phyloP scores from a whole-genome alignment of 1,140 invertebrate species.

The Bradysia coprophila region DNA sequence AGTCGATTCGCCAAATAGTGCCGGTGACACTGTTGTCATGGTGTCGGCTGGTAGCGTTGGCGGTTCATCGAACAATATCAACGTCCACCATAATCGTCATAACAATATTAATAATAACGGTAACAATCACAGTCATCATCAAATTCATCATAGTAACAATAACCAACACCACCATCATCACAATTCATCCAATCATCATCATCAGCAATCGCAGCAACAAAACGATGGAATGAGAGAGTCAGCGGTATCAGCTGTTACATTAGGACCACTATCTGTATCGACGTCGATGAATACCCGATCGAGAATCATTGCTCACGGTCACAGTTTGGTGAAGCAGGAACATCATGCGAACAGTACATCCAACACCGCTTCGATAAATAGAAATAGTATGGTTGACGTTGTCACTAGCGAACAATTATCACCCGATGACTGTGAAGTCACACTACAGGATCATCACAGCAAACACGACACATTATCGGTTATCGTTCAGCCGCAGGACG shows the following conservation, averaged over 20 bases:
- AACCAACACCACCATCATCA: slow-evolving; percentile 7
- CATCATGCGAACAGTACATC: not conserved
- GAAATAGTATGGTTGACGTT: not conserved
- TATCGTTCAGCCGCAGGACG: slow-evolving; percentile 43
- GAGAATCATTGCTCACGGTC: slow-evolving; percentile 14
- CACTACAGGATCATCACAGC: slow-evolving; percentile 1
- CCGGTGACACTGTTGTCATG: slow-evolving; percentile 27
- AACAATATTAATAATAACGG: slow-evolving; percentile 8
- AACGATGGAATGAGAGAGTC: slow-evolving; percentile 10
- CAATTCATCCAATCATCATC: slow-evolving; percentile 11
- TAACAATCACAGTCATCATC: slow-evolving; percentile 6
- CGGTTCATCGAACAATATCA: slow-evolving; percentile 21
- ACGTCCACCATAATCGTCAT: slow-evolving; percentile 4
- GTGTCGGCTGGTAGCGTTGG: slow-evolving; percentile 28
- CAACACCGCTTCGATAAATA: not conserved
- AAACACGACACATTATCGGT: slow-evolving; percentile 34
- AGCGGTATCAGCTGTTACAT: slow-evolving; percentile 6
- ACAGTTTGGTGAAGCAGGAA: slow-evolving; percentile 9
- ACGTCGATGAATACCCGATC: slow-evolving; percentile 6
- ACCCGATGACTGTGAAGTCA: not conserved
- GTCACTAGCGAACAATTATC: not conserved
- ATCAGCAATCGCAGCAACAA: slow-evolving; percentile 5
- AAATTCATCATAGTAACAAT: slow-evolving; percentile 8
- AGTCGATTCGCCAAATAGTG: slow-evolving; percentile 30
- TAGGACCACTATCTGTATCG: slow-evolving; percentile 11